These are phyloP conservation scores for Campoplex capitator DNA, from an alignment of 2,888 invertebrate genomes.

Conservation along the genomic window DNA sequence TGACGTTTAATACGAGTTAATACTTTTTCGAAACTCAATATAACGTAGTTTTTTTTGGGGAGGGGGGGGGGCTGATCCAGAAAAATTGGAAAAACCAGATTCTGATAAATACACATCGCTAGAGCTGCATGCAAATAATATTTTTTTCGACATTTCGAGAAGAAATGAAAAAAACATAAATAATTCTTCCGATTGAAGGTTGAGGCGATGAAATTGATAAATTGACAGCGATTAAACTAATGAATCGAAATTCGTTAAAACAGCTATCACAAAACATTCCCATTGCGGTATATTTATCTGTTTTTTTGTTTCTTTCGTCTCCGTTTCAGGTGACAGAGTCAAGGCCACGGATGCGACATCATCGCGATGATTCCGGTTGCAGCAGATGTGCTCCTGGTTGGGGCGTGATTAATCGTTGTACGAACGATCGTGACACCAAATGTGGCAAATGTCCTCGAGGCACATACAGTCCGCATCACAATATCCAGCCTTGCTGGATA, in stretches of 20 bases:
- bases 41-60: too few species aligned
- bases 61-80: too few species aligned
- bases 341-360: constrained; percentile 81
- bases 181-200: neutral
- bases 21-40: too few species aligned
- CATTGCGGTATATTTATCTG: neutral
- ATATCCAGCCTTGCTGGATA: constrained; percentile 83
- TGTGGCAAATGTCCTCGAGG: constrained; percentile 82
- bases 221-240: neutral
- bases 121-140: too few species aligned
- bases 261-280: neutral
- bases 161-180: too few species aligned
- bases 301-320: neutral
- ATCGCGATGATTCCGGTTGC: constrained; percentile 81
- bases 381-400: constrained; percentile 84
- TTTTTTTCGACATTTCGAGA: too few species aligned
- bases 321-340: constrained; percentile 78
- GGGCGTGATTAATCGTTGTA: constrained; percentile 81
- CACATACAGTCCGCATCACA: constrained; percentile 84
- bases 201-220: neutral
- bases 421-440: constrained; percentile 81
- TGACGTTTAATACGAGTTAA: too few species aligned
- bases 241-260: neutral
- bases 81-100: too few species aligned
- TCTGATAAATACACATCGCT: neutral